These are phyloP conservation scores for Heptranchias perlo DNA, from an alignment of 2,113 vertebrate genomes.

Conservation along the genomic window DNA sequence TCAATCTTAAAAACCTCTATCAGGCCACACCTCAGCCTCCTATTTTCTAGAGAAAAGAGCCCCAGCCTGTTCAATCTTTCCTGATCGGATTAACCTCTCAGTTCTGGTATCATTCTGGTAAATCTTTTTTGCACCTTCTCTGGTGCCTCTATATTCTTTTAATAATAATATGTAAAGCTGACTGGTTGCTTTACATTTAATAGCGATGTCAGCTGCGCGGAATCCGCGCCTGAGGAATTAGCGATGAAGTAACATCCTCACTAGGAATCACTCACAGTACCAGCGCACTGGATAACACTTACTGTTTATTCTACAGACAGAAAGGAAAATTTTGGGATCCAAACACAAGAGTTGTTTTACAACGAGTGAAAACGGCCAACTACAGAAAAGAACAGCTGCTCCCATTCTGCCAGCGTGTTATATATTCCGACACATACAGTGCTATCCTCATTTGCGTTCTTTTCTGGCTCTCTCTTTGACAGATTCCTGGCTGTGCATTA, in stretches of 20 bases:
- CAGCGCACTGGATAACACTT: not conserved
- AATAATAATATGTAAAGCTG: not conserved
- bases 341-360: not conserved
- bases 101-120: not conserved
- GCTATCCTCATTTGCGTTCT: too few species aligned
- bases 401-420: not conserved
- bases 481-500: not conserved
- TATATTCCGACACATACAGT: not conserved
- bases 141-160: not conserved
- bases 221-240: not conserved
- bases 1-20: not conserved
- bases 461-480: not conserved
- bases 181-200: not conserved
- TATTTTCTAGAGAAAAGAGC: not conserved
- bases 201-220: not conserved
- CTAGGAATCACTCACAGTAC: not conserved
- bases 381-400: not conserved
- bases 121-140: not conserved
- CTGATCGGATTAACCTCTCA: not conserved
- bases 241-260: not conserved
- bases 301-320: not conserved
- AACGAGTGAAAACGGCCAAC: not conserved
- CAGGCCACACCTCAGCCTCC: not conserved
- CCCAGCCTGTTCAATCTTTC: not conserved
- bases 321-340: not conserved